Evolutionary conservation across 1,140 invertebrate species (phyloP).

Genomic region (Bombus cullumanus): DNA sequence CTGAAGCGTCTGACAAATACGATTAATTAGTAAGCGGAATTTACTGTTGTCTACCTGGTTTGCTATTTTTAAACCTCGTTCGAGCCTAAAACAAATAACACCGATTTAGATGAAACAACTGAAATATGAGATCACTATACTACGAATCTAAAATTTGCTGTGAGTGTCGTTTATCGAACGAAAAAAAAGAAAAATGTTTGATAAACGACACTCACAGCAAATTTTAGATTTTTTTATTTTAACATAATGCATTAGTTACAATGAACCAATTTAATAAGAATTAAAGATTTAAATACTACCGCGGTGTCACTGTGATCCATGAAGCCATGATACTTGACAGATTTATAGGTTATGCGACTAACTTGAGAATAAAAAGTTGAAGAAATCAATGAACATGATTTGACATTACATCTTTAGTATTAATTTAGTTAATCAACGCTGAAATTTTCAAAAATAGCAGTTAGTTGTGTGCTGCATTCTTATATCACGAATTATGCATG

Average conservation of each 20-base stretch:
- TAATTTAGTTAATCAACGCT: not conserved
- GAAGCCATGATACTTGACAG: constrained; percentile 26
- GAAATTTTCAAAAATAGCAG: not conserved
- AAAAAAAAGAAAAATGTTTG: too few relatives aligned
- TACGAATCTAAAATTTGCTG: not conserved
- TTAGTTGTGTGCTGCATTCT: not conserved
- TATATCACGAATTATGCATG: not conserved
- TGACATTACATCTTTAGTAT: not conserved
- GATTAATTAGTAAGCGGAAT: constrained; percentile 75
- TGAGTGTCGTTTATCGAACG: not conserved
- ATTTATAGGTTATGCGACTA: constrained; percentile 20
- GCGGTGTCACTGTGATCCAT: constrained; percentile 41
- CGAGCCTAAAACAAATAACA: constrained; percentile 57
- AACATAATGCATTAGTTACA: not conserved
- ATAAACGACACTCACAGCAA: too few relatives aligned
- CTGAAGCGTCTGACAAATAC: constrained; percentile 74
- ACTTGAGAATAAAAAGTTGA: not conserved
- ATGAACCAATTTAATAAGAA: not conserved
- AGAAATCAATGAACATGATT: not conserved
- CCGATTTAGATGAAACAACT: not conserved
- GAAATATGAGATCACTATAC: not conserved
- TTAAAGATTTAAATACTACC: constrained; percentile 42
- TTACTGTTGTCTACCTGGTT: constrained; percentile 74
- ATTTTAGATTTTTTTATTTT: too few relatives aligned
- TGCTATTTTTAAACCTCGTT: constrained; percentile 70